A percentile compares a stretch with the other conserved stretches of the same genome.
Evolutionary conservation across 2,113 vertebrate genomes (phyloP).

Genomic region (Oenanthe melanoleuca): DNA sequence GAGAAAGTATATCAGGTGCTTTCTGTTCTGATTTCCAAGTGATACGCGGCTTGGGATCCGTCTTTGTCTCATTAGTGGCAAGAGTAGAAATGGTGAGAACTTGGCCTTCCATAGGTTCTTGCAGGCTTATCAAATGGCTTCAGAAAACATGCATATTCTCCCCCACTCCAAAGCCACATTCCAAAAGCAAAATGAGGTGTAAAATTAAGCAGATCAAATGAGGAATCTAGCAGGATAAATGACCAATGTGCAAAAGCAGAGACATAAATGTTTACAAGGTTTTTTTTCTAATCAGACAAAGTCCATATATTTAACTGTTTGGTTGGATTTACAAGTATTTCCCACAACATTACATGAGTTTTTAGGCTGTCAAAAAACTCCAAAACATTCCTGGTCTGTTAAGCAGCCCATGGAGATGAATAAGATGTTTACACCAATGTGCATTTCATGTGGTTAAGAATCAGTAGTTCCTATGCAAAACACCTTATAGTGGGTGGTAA

Average conservation of each 20-base stretch:
- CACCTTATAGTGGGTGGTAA: neutral
- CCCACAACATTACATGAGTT: neutral
- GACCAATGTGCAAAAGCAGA: accelerated
- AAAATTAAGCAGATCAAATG: neutral
- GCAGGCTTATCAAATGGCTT: neutral
- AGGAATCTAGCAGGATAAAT: neutral
- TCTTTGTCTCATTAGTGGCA: neutral
- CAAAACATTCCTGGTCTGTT: neutral
- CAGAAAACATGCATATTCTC: neutral
- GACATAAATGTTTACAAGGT: neutral
- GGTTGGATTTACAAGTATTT: neutral
- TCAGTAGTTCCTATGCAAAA: neutral
- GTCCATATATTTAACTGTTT: neutral
- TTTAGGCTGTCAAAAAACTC: neutral
- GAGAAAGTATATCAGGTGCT: neutral
- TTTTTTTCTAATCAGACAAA: neutral
- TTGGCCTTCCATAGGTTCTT: neutral
- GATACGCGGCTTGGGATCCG: neutral
- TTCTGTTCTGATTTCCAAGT: neutral
- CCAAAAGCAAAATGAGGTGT: neutral
- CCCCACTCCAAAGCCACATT: neutral
- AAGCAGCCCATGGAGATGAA: neutral
- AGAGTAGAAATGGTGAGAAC: neutral
- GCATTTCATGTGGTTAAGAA: neutral
- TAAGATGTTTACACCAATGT: neutral